phyloP scores from a whole-genome alignment of 2,113 vertebrate genomes.

The Mormoops blainvillei region DNA sequence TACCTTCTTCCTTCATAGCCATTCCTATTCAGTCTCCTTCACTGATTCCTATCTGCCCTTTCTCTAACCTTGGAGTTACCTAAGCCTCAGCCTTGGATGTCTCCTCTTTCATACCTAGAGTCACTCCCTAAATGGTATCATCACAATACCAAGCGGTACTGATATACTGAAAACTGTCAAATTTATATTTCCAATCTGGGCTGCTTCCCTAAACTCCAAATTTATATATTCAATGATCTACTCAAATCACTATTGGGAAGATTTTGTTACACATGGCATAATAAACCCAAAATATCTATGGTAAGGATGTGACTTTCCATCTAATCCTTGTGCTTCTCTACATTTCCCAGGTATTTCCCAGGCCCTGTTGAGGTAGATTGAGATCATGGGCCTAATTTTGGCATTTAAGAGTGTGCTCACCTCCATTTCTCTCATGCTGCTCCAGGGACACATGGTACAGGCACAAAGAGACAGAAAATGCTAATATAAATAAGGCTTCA shows the following conservation, averaged over 20 bases:
- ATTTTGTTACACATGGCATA: not conserved
- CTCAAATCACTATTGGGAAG: not conserved
- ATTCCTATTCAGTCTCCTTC: not conserved
- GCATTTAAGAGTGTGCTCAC: not conserved
- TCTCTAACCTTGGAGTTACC: not conserved
- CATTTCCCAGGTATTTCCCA: not conserved
- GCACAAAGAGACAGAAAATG: not conserved
- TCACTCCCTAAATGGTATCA: not conserved
- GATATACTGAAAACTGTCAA: not conserved
- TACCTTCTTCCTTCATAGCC: not conserved
- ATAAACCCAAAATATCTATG: not conserved
- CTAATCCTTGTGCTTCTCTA: not conserved
- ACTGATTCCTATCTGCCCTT: not conserved
- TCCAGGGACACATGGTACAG: fast-evolving
- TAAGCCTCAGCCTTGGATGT: not conserved
- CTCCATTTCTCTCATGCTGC: not conserved
- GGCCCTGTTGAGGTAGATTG: not conserved
- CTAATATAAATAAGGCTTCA: not conserved
- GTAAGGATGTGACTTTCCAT: not conserved
- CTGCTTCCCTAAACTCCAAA: not conserved
- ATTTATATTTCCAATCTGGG: not conserved
- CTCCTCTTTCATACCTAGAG: not conserved
- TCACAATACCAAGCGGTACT: not conserved
- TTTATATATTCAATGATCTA: not conserved
- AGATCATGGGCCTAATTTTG: not conserved